Evolutionary conservation across 1,140 invertebrate genomes (phyloP), one percentile per base, ranked within the genome.

Genomic region (Drosophila simulans): DNA sequence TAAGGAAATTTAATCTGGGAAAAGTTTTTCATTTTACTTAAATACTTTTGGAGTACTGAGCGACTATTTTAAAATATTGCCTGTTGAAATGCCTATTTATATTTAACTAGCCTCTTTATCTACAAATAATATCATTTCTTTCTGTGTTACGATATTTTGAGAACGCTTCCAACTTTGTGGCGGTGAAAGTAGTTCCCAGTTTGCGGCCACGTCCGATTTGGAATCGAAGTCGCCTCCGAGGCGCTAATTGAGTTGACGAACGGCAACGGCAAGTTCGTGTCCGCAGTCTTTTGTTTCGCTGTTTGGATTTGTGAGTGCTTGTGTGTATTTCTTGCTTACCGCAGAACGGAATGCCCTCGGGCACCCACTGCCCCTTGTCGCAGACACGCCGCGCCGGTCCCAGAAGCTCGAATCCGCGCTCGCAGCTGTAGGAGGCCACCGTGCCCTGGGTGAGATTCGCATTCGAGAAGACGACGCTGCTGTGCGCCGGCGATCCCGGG

Each of bases 401-500:
- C 1, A 98, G 93, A 1, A 98, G 94, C 91, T 98, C 97, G 92
- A 98, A 98, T 11, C 97, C 97, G 42, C 96, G 93, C 84, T 98
- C 97, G 89, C 98, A 99, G 13, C 94, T 93, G 91, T 99, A 98
- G 0, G 95, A 97, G 4, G 97, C 97, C 0, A 97, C 94, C 4
- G 96, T 95, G 15, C 96, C 96, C 37, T 94, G 92, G 0, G 92
- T 92, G 25, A 96, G 92, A 39, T 91, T 91, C 34, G 95, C 95
- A 69, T 95, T 95, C 1, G 96, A 95, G 92, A 98, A 98, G 1
- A 95, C 93, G 5, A 98, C 95, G 39, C 92, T 94, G 48, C 95
- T 97, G 93, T 98, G 97, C 1, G 97, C 97, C 22, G 97, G 97
- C 1, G 97, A 96, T n/a, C 97, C 97, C n/a, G 97, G 97, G 93